Base-by-base conservation (phyloP, 2,113 vertebrate genomes). In the Gymnarchus niloticus region DNA sequence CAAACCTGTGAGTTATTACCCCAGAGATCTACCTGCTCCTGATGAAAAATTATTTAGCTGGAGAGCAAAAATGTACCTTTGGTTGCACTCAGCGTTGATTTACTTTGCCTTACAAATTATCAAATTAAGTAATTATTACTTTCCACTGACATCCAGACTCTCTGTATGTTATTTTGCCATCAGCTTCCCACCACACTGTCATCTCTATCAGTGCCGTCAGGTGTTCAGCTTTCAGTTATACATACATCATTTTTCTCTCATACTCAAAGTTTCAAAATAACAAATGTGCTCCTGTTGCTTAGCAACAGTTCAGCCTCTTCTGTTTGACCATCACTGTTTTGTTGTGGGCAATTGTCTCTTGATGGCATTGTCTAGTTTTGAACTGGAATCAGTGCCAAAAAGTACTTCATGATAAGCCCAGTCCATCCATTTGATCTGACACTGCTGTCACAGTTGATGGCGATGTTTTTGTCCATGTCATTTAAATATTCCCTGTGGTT, bases 221-320 rank as follows among this genome's bases (percentile, higher is more conserved):
- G 25, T 82, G 44, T 21, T 51, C 80, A 33, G 80, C 17, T 37
- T 82, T 56, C 49, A 82, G 54, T 82, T 82, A 82, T 82, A 82
- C 33, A 82, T 33, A 28, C 8, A 78, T 78, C 21, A 82, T 56
- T 82, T 33, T 82, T 54, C 25, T 19, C 51, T 82, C 49, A 82
- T 17, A 51, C n/a, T 49, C 51, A 54, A 56, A 82, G 80, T 56
- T 82, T 82, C 48, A 82, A 54, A 25, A 52, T 52, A 37, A 54
- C 25, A 82, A 41, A 82, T 33, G 14, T 54, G 51, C 51, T 54
- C 28, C 14, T 33, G 80, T 82, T 56, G 80, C 80, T 82, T 54
- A 54, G 80, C 80, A 56, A 82, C 80, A 54, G 14, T 56, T 82
- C 80, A 54, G 80, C 51, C 51, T 82, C 14, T 33, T 82, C 51